Evolutionary conservation across 1,140 invertebrate species (phyloP).

Genomic region (Papilio xuthus): DNA sequence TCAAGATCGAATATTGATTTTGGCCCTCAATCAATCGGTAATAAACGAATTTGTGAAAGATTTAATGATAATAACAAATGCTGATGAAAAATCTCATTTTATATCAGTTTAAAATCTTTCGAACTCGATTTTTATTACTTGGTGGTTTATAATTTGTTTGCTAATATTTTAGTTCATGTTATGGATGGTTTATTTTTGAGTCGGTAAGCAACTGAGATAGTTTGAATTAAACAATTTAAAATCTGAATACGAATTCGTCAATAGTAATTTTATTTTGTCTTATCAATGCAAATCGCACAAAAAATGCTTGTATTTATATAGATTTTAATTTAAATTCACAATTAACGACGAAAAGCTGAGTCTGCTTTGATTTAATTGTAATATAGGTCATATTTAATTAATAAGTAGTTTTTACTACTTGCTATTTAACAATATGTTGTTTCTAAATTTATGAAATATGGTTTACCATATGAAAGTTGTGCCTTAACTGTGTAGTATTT

Average conservation of each 20-base stretch:
- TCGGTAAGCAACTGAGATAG: not conserved
- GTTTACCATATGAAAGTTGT: conserved; percentile 5
- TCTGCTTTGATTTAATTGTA: not conserved
- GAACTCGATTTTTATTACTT: not conserved
- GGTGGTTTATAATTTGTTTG: not conserved
- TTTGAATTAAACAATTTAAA: not conserved
- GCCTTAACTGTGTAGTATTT: conserved; percentile 27
- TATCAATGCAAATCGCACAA: conserved; percentile 7
- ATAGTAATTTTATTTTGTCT: not conserved
- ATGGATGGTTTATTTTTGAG: not conserved
- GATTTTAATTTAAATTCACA: not conserved
- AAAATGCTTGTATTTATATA: not conserved
- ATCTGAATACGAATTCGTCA: conserved; percentile 28
- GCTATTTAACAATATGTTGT: conserved; percentile 1
- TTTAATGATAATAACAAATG: not conserved
- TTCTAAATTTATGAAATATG: conserved; percentile 18
- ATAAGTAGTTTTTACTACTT: conserved; percentile 2
- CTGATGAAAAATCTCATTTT: not conserved
- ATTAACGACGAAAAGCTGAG: conserved; percentile 7
- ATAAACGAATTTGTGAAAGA: not conserved
- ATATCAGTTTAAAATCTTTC: not conserved
- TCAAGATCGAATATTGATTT: not conserved
- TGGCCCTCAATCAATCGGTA: not conserved
- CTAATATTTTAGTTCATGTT: not conserved
- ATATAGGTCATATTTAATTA: not conserved